These are phyloP conservation scores for Hoplias malabaricus DNA, from an alignment of 2,113 vertebrate genomes.

Conservation along the genomic window DNA sequence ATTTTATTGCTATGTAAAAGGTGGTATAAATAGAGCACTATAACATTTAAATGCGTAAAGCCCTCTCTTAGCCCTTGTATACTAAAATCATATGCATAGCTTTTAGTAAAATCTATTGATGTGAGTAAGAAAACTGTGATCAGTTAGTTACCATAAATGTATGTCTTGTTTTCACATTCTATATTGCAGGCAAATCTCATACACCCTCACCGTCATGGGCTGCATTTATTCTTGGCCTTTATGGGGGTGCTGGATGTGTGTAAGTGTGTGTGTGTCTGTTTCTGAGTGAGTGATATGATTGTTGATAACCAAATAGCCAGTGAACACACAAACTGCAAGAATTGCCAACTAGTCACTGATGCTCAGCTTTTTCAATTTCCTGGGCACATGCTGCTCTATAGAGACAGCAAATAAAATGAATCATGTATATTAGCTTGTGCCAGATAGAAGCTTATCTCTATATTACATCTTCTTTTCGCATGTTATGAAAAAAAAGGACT, in stretches of 20 bases:
- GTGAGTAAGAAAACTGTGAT: too few relatives aligned
- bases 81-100: too few relatives aligned
- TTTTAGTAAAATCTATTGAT: too few relatives aligned
- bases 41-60: too few relatives aligned
- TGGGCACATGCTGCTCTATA: background rate
- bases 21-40: too few relatives aligned
- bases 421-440: background rate
- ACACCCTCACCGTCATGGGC: background rate
- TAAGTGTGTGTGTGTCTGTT: background rate
- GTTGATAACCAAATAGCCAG: conserved; percentile 28
- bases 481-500: background rate
- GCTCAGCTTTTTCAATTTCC: conserved; percentile 30
- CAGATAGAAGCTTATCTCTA: background rate
- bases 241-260: background rate
- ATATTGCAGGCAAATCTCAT: too few relatives aligned
- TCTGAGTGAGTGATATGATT: background rate
- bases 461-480: background rate
- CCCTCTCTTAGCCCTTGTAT: too few relatives aligned
- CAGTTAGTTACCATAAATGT: too few relatives aligned
- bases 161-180: too few relatives aligned
- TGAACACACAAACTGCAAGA: conserved; percentile 13
- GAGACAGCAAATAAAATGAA: conserved; percentile 5
- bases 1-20: too few relatives aligned
- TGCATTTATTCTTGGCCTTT: background rate
- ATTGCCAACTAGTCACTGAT: background rate